Percentiles rank a stretch among this genome's conserved stretches.
These are phyloP conservation scores for Chouioia cunea DNA, from an alignment of 2,888 invertebrate genomes.

Conservation along the genomic window DNA sequence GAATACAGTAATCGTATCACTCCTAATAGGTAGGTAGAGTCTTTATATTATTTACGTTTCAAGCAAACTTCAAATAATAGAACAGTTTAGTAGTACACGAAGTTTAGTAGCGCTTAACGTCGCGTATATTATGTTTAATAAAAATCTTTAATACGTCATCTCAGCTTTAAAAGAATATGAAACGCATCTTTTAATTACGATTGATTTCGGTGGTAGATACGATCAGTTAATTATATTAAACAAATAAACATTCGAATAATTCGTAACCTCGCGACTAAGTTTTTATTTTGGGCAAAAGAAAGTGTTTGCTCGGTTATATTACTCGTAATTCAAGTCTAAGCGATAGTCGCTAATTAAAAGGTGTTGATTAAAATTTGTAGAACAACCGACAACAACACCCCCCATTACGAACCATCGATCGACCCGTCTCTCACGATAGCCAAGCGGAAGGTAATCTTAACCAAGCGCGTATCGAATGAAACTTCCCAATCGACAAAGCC, in stretches of 20 bases:
- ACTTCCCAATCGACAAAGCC: slow-evolving; percentile 62
- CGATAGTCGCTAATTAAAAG: too few relatives aligned
- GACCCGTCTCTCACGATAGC: slow-evolving; percentile 62
- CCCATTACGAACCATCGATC: slow-evolving; percentile 54
- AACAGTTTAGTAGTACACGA: too few relatives aligned
- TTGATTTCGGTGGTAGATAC: too few relatives aligned
- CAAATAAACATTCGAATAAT: too few relatives aligned
- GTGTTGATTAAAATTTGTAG: too few relatives aligned
- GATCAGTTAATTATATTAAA: too few relatives aligned
- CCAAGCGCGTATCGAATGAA: slow-evolving; percentile 66
- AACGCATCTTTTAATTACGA: too few relatives aligned
- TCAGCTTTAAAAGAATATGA: too few relatives aligned
- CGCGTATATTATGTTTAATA: neutral
- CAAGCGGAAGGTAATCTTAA: slow-evolving; percentile 63
- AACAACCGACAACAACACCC: slow-evolving; percentile 49
- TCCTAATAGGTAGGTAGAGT: slow-evolving; percentile 45
- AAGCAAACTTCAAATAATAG: neutral
- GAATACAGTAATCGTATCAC: slow-evolving; percentile 49
- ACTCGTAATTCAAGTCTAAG: neutral
- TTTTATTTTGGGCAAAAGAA: neutral
- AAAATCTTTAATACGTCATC: neutral
- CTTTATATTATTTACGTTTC: slow-evolving; percentile 8
- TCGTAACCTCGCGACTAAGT: too few relatives aligned
- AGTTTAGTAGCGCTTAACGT: too few relatives aligned
- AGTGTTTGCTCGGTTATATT: slow-evolving; percentile 3